These are phyloP conservation scores for Okapia johnstoni DNA, from an alignment of 2,113 vertebrate species.

Conservation along the genomic window DNA sequence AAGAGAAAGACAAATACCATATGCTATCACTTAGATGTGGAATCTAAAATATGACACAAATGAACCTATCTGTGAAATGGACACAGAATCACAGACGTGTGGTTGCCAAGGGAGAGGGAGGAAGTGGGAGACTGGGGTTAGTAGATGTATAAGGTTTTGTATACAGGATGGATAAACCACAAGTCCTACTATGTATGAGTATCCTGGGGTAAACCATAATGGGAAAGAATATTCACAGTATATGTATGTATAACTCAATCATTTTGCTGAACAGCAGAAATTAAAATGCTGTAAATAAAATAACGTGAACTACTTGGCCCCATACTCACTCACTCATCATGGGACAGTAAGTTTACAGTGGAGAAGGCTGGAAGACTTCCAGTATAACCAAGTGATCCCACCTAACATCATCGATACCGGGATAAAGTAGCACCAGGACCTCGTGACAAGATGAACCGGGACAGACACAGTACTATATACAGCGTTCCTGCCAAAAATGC, in stretches of 20 bases:
- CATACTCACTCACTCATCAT: not conserved
- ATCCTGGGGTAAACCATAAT: not conserved
- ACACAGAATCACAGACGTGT: not conserved
- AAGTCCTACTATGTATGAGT: not conserved
- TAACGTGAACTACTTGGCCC: not conserved
- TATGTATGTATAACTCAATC: not conserved
- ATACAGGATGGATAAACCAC: not conserved
- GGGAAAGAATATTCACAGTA: not conserved
- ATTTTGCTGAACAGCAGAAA: not conserved
- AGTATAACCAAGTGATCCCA: not conserved
- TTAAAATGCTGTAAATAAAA: not conserved
- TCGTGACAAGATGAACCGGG: not conserved
- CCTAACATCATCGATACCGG: not conserved
- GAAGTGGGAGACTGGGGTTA: not conserved
- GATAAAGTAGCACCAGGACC: not conserved
- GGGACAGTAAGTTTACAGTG: not conserved
- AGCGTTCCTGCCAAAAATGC: not conserved
- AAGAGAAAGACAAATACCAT: not conserved
- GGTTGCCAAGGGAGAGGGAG: not conserved
- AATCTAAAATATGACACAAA: not conserved
- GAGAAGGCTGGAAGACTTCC: not conserved
- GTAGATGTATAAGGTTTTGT: accelerated
- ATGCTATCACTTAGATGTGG: accelerated
- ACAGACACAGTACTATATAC: not conserved
- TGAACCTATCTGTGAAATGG: not conserved